Evolutionary conservation across 2,113 vertebrate species (phyloP).

Genomic region (Lampris megalopsis): DNA sequence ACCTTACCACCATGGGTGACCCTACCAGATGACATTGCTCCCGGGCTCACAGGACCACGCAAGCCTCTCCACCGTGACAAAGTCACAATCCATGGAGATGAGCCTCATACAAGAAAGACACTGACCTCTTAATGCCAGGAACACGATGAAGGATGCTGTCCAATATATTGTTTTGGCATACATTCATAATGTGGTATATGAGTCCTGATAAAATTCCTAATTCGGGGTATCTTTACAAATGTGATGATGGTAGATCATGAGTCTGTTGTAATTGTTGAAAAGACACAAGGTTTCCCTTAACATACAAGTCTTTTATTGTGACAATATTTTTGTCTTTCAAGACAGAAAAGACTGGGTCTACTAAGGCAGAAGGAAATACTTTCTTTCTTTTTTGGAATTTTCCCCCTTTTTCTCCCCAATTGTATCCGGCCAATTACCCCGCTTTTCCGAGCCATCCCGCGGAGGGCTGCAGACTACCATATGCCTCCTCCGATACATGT

Average conservation of each 20-base stretch:
- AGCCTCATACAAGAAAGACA: background rate
- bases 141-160: background rate
- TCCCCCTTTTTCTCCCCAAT: too few species aligned
- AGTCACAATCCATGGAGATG: too few species aligned
- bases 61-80: too few species aligned
- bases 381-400: too few species aligned
- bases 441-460: too few species aligned
- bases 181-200: background rate
- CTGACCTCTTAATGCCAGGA: background rate
- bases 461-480: too few species aligned
- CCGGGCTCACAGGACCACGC: too few species aligned
- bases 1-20: too few species aligned
- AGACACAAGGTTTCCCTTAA: background rate
- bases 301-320: conserved; percentile 1
- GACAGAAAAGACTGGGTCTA: background rate
- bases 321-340: background rate
- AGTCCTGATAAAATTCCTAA: background rate
- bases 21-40: too few species aligned
- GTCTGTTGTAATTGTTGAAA: background rate
- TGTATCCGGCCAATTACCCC: too few species aligned
- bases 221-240: conserved; percentile 1
- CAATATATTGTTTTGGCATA: background rate
- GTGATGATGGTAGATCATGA: background rate
- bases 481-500: too few species aligned
- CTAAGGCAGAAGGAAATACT: too few species aligned